phyloP scores from a whole-genome alignment of 2,888 invertebrate species.

The Calameuta filiformis region DNA sequence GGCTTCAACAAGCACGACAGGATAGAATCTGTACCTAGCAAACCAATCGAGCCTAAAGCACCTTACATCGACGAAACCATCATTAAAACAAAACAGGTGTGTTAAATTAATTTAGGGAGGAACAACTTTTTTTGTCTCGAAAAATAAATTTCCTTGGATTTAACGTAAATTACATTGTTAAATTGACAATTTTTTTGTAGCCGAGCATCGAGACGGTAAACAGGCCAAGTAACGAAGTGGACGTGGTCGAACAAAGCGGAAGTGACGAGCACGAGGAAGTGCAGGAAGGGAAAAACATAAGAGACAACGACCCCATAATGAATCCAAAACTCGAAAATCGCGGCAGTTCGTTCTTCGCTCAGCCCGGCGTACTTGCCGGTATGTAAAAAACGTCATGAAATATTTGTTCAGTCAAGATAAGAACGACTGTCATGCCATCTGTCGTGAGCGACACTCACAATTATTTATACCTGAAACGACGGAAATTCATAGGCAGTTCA shows the following conservation, averaged over 20 bases:
- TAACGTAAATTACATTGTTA: neutral
- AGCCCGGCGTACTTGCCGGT: conserved; percentile 95
- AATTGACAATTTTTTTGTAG: conserved; percentile 31
- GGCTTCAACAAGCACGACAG: conserved; percentile 51
- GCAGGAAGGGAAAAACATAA: conserved; percentile 31
- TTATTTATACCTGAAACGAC: neutral
- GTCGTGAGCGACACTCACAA: neutral
- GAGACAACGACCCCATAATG: conserved; percentile 80
- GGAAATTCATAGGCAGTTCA: neutral
- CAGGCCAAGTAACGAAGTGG: conserved; percentile 55
- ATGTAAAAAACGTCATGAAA: conserved; percentile 36
- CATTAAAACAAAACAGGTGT: conserved; percentile 50
- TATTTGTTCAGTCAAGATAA: neutral
- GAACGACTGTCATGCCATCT: neutral
- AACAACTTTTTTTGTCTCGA: neutral
- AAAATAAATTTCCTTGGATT: conserved; percentile 3
- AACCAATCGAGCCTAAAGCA: conserved; percentile 55
- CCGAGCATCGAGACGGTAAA: conserved; percentile 51
- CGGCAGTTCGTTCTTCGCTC: conserved; percentile 92
- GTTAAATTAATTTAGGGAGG: neutral
- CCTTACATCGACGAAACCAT: conserved; percentile 53
- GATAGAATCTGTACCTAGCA: conserved; percentile 54
- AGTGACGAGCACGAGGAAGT: conserved; percentile 57
- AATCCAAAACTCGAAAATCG: conserved; percentile 85
- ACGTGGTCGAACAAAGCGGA: conserved; percentile 47